phyloP scores from a whole-genome alignment of 1,140 invertebrate genomes.

The Oscheius sp. region DNA sequence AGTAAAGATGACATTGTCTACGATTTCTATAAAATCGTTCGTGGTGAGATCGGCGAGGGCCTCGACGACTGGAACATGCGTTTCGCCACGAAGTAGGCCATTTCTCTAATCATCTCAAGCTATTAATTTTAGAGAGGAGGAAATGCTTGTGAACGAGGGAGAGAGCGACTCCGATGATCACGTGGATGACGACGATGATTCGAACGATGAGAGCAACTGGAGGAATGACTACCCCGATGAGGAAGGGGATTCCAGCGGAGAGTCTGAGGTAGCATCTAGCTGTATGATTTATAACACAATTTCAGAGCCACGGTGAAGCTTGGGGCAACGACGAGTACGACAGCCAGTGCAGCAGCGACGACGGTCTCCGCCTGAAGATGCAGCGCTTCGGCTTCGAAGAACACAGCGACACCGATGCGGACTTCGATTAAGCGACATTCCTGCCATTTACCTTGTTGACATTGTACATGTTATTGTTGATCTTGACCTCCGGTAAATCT shows the following conservation, averaged over 20 bases:
- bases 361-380: background rate
- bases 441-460: too few relatives aligned
- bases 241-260: background rate
- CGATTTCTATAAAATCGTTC: constrained; percentile 24
- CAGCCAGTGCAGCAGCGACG: background rate
- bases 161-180: background rate
- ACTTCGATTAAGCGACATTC: too few relatives aligned
- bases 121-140: background rate
- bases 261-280: background rate
- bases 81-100: constrained; percentile 1
- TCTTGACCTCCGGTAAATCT: too few relatives aligned
- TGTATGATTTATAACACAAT: background rate
- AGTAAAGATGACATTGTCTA: constrained; percentile 15
- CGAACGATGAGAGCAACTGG: constrained; percentile 35
- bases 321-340: background rate
- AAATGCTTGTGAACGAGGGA: background rate
- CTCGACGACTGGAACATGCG: background rate
- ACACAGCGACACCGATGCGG: too few relatives aligned
- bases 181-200: constrained; percentile 27
- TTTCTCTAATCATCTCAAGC: too few relatives aligned
- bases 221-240: constrained; percentile 36
- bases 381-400: background rate
- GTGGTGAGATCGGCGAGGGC: background rate
- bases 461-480: too few relatives aligned
- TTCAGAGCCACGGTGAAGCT: background rate